Evolutionary conservation across 2,113 vertebrate genomes (phyloP), one percentile per base, ranked within the genome.

Genomic region (Cichladusa arquata): DNA sequence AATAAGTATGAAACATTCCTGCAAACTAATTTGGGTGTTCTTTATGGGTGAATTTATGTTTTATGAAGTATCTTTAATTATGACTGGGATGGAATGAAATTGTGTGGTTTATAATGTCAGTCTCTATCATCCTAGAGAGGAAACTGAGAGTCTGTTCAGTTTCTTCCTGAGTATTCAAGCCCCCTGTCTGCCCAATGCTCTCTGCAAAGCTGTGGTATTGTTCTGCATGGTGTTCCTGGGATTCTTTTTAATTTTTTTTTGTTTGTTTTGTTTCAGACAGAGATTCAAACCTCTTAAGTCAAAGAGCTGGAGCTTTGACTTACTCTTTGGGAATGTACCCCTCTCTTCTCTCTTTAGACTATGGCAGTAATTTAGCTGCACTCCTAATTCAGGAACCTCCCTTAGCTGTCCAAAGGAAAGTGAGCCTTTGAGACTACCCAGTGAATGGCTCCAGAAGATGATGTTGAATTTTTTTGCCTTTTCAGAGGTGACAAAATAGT

Each of bases 171-270:
- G 28, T 12, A 1, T 16, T 33, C 17, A 70, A 88, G 19, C 1
- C 5, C 5, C 14, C 9, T 67, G 26, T 38, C 45, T 80, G n/a
- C 23, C 67, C 48, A 47, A 3, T 2, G 1, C 42, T 67, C 51
- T 58, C 31, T 45, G 25, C 18, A 65, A 65, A 57, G 22, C 1
- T 72, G 3, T 67, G 19, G 4, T 19, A 31, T 14, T 22, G 13
- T 31, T 51, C 26, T 57, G 31, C 19, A 12, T 11, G 19, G 12
- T 40, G n/a, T 16, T 12, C 40, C 31, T 48, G 11, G 24, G 8
- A 44, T 48, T 26, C 0, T 74, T 58, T 34, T 1, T 31, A 8
- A 8, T 14, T n/a, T 7, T 8, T 9, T 7, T 7, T 9, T 42
- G 70, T 57, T 33, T 1, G 20, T 8, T 7, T 9, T 42, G 57